Base-by-base conservation (phyloP, 1,140 invertebrate species). In the Diachasmimorpha longicaudata region DNA sequence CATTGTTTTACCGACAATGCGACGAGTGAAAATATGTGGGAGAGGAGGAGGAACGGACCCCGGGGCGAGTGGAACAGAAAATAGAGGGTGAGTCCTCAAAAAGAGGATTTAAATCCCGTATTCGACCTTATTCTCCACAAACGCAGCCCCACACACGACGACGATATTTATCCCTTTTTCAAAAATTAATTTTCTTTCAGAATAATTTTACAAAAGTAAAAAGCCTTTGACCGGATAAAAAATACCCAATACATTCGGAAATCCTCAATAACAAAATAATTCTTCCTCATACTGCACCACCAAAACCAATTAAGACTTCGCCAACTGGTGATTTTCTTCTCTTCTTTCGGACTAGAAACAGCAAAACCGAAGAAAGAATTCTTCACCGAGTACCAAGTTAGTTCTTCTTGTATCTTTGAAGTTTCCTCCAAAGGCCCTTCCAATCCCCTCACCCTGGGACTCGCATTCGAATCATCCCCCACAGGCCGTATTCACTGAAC, bases 1-100 rank as follows among this genome's bases (percentile, higher is more conserved):
- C 80, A 87, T 87, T 87, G 85, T 87, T 87, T 82, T 79, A 78
- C 25, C 77, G 81, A 85, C 84, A 86, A 84, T 86, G 80, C 42
- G 21, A 63, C 70, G 25, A 72, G 75, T 79, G 80, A 81, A 86
- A 87, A 87, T 85, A 85, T 82, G 80, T 80, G 79, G 58, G 36
- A 16, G 39, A 21, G 23, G 55, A 39, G 13, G 31, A 31, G 36
- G n/a, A 44, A 25, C 14, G 23, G 63, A 2, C n/a, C n/a, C 11
- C 21, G 39, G 63, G 19, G 37, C 37, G 23, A 58, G 37, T 44
- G 23, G 11, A 21, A 68, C n/a, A 14, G 0, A 66, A 25, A 73
- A 74, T 74, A 44, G 37, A 16, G 23, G 42, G 37, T 39, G 42
- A 58, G 21, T 39, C 39, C 19, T 52, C n/a, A 31, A 63, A 31